Base-by-base conservation (phyloP, 2,113 vertebrate species). In the Corvus moneduloides region DNA sequence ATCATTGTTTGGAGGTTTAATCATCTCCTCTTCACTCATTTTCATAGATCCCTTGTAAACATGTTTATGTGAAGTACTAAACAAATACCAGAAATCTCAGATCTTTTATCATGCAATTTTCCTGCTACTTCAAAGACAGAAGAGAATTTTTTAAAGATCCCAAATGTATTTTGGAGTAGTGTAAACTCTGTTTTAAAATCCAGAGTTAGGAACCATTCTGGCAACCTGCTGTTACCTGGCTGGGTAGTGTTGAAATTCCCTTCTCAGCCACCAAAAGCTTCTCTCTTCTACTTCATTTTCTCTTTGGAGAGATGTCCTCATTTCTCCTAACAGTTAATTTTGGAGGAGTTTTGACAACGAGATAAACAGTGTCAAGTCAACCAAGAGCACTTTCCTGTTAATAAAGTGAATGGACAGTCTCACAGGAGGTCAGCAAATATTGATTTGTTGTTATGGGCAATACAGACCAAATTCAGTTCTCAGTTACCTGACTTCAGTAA, bases 361-460 rank as follows among this genome's bases (percentile, higher is more conserved):
- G 43, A 90, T 75, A 94, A 95, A 89, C 41, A 79, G 43, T 59
- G 33, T 75, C n/a, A 83, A 55, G 83, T 85, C 77, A 93, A 52
- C 35, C 9, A 61, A 64, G 30, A 91, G 27, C 69, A 68, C 33
- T 94, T 89, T 52, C 21, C 35, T 92, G 37, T 62, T 94, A 62
- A 91, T 93, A 91, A 89, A 88, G n/a, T 56, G 71, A 92, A 81
- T 4, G 22, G 76, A 14, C 13, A 63, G 83, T 82, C 22, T 97
- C 59, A 74, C 69, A 61, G 76, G 73, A 93, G 72, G 73, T 55
- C 75, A 84, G 81, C 88, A 93, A 80, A 63, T 66, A 86, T 41
- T 1, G 8, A 78, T 96, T 93, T 77, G 41, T 68, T 58, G 55
- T 90, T 89, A 90, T 78, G 35, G 76, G 69, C 55, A 87, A 64